phyloP scores from a whole-genome alignment of 1,140 invertebrate genomes.

The Chironomus striatipennis region DNA sequence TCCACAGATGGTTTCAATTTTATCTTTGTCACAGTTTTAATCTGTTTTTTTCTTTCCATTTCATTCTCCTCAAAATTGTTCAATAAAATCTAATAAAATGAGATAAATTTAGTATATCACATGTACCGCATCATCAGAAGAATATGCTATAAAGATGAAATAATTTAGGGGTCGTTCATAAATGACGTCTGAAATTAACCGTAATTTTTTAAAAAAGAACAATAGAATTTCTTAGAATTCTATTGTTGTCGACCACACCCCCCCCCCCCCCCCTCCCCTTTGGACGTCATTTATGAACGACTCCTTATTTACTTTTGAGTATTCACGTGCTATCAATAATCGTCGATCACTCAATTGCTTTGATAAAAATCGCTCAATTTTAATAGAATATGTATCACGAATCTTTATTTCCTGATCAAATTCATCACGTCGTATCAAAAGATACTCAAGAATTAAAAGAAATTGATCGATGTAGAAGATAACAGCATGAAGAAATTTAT shows the following conservation, averaged over 20 bases:
- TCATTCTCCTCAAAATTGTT: not conserved
- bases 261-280: too few species aligned
- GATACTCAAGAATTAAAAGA: not conserved
- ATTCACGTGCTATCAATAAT: not conserved
- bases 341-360: not conserved
- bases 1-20: not conserved
- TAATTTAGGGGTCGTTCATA: too few species aligned
- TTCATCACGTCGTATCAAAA: not conserved
- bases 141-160: too few species aligned
- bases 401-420: not conserved
- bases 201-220: too few species aligned
- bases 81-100: too few species aligned
- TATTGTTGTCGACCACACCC: too few species aligned
- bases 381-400: not conserved
- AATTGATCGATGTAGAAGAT: not conserved
- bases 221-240: too few species aligned
- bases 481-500: not conserved
- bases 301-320: not conserved
- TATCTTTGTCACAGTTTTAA: not conserved
- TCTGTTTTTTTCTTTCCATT: not conserved
- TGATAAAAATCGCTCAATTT: not conserved
- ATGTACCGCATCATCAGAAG: too few species aligned
- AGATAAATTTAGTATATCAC: too few species aligned
- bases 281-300: too few species aligned
- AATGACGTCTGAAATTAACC: too few species aligned